Evolutionary conservation across 2,113 vertebrate species (phyloP), one percentile per base, ranked within the genome.

Genomic region (Microcebus murinus): DNA sequence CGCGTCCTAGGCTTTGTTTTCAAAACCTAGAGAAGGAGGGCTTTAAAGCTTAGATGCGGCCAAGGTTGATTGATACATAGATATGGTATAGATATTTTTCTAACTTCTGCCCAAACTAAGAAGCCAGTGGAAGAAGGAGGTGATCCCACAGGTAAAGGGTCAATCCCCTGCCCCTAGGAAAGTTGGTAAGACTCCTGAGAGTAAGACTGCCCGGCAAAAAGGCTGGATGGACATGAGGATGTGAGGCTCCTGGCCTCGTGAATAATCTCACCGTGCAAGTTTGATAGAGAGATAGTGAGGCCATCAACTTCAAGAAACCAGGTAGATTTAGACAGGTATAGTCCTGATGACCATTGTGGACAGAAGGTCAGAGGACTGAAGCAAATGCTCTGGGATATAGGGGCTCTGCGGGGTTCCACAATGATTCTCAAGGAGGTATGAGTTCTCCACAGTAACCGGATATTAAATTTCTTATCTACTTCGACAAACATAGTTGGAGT

Each of bases 201-300:
- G 23, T 12, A 45, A 95, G 14, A 65, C 2, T 76, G 10, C 5
- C 21, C 6, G 3, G 13, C 34, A 18, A 36, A n/a, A 73, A 80
- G 8, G 2, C 29, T 71, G 3, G 4, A 15, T 71, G 3, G 4
- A 15, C 2, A 17, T 8, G 1, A 88, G 34, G 9, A 27, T 8
- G 52, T 21, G 21, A 42, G 8, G 6, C 2, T 81, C 10, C 8
- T 36, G 45, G 6, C 0, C 6, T 93, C 65, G 39, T 39, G 27
- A 55, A 39, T 36, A 50, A 52, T 45, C 2, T 31, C 20, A 31
- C 21, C 55, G 3, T 31, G 31, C 1, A 85, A 81, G 15, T 59
- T 8, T 67, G 13, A 79, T 15, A 74, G 2, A 73, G n/a, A 86
- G 91, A 52, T 42, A 68, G 10, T 15, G 86, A 17, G 21, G 31